phyloP scores from a whole-genome alignment of 2,113 vertebrate species.

The Nematolebias whitei region DNA sequence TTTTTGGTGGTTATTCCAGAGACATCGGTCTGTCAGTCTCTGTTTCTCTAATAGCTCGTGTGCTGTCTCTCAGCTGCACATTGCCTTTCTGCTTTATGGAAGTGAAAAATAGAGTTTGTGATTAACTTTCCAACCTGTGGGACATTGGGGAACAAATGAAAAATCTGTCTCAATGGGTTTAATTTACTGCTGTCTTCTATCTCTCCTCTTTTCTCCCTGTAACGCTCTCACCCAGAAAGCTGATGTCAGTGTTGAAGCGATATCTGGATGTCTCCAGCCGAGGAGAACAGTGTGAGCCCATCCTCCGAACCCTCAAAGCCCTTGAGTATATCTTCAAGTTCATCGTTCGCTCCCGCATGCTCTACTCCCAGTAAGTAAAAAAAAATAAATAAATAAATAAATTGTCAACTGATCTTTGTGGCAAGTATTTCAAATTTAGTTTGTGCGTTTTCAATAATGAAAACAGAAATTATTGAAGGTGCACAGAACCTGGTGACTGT shows the following conservation, averaged over 20 bases:
- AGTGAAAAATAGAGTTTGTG: conserved; percentile 51
- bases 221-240: conserved; percentile 81
- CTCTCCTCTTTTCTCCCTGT: background rate
- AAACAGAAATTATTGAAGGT: conserved; percentile 22
- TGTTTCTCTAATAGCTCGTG: conserved; percentile 6
- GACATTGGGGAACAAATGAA: conserved; percentile 26
- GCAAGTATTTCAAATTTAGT: conserved; percentile 1
- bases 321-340: conserved; percentile 99
- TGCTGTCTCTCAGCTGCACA: conserved; percentile 25
- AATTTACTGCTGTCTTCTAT: background rate
- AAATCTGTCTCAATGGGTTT: conserved; percentile 38
- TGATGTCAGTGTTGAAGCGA: conserved; percentile 94
- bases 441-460: conserved; percentile 6
- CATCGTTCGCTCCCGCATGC: conserved; percentile 94
- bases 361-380: conserved; percentile 95
- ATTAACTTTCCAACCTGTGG: conserved; percentile 51
- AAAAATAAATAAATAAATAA: background rate
- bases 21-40: conserved; percentile 3
- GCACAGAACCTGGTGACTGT: conserved; percentile 9
- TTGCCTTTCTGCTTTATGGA: conserved; percentile 49
- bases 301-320: conserved; percentile 93
- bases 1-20: conserved; percentile 47
- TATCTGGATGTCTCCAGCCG: conserved; percentile 93
- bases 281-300: conserved; percentile 94
- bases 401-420: conserved; percentile 7